These are phyloP conservation scores for Panopea generosa DNA, from an alignment of 2,888 invertebrate species.

Conservation along the genomic window DNA sequence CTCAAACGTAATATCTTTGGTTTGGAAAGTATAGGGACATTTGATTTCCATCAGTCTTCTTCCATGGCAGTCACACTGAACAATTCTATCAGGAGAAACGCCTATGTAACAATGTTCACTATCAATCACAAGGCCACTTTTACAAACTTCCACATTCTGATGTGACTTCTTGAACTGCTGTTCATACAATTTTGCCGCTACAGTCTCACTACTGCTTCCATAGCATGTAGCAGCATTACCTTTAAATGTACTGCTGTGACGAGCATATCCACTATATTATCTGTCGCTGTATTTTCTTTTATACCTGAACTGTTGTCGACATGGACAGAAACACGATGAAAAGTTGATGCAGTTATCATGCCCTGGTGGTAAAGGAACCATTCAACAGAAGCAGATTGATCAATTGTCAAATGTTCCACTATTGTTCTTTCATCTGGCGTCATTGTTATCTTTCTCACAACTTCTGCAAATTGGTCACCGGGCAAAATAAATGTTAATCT, in stretches of 20 bases:
- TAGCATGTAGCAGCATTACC: conserved; percentile 26
- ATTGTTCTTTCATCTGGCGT: no score
- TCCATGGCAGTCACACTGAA: conserved; percentile 27
- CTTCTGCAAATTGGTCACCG: no score
- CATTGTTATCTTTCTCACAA: no score
- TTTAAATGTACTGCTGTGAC: conserved; percentile 11
- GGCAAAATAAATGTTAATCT: no score
- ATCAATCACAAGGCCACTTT: conserved; percentile 20
- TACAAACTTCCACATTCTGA: not conserved
- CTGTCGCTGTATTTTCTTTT: not conserved
- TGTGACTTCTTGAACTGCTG: no score
- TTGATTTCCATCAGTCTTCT: conserved; percentile 21
- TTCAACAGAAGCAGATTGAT: not conserved
- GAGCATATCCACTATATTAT: conserved; percentile 13
- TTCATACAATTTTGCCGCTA: conserved; percentile 9
- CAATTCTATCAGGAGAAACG: conserved; percentile 24
- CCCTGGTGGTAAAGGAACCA: conserved; percentile 11
- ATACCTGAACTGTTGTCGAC: not conserved
- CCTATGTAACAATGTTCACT: conserved; percentile 9
- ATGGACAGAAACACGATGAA: not conserved
- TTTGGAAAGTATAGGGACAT: conserved; percentile 17
- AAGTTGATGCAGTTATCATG: conserved; percentile 10
- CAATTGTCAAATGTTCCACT: no score
- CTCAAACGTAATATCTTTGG: not conserved
- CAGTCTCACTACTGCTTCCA: conserved; percentile 14